Base-by-base conservation (phyloP, 2,797 vertebrate species). In the Gambelia wislizenii region DNA sequence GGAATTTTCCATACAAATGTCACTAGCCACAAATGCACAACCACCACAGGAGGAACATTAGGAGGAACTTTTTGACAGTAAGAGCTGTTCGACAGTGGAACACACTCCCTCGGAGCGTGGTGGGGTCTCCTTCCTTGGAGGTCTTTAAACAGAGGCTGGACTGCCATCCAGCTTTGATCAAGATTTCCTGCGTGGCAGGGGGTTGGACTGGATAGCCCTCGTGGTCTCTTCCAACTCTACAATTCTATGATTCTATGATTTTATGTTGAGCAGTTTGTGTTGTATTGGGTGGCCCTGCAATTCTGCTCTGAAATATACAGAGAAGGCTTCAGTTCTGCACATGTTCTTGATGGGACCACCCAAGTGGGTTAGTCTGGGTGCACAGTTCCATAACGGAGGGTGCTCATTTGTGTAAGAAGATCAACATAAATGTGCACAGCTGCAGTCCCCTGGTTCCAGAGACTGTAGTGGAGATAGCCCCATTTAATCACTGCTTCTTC, bases 401-500 rank as follows among this genome's bases (percentile, higher is more conserved):
- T 61, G 14, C 42, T 56, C 52, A 33, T 72, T 81, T 72, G 78
- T 87, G 36, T 81, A n/a, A 81, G 78, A 42, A 22, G 78, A 88
- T 88, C 47, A 83, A 69, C 64, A 77, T 64, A 74, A 85, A 83
- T 61, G 16, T 30, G 59, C 81, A 76, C 87, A 83, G 79, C 87
- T 84, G 59, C 72, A 54, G 47, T 83, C 16, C 70, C 64, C 54
- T 56, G 61, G 33, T 59, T 67, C 59, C 56, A 52, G 59, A 67
- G 56, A 33, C 7, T 52, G 44, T 7, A 83, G 33, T 61, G 56
- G 6, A 30, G 54, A 83, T 25, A 88, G 59, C 70, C 42, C n/a
- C 25, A 69, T n/a, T 84, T 88, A 83, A 64, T 67, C n/a, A 77
- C 30, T 77, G 16, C 14, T 77, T 10, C 72, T 44, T 86, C 30